Evolutionary conservation across 1,140 invertebrate species (phyloP).

Genomic region (Apolygus lucorum): DNA sequence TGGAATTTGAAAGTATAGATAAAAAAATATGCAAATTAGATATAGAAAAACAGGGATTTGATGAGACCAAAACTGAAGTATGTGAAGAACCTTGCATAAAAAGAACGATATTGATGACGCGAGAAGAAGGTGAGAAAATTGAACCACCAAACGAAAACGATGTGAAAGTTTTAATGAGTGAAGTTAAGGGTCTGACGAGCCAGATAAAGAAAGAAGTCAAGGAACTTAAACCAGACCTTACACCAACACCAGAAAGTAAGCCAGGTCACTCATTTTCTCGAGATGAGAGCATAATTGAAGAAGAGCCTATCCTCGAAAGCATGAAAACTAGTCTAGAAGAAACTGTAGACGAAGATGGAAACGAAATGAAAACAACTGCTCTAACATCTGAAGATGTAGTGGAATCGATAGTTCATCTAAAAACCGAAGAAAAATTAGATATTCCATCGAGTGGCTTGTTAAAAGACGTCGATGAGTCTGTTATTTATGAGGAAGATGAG

Average conservation of each 20-base stretch:
- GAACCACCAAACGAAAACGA: constrained; percentile 36
- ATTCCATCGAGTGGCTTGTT: too few relatives aligned
- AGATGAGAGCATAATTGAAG: constrained; percentile 23
- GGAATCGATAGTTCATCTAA: too few relatives aligned
- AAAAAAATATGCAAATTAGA: too few relatives aligned
- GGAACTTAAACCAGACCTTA: constrained; percentile 45
- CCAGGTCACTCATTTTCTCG: constrained; percentile 18
- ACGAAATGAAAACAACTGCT: too few relatives aligned
- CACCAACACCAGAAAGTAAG: constrained; percentile 43
- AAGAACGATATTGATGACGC: constrained; percentile 15
- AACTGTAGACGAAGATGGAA: too few relatives aligned
- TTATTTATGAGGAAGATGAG: constrained; percentile 13
- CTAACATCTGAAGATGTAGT: too few relatives aligned
- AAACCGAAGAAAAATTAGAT: too few relatives aligned
- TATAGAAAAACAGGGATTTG: too few relatives aligned
- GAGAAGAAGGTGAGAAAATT: constrained; percentile 23
- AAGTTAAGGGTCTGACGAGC: constrained; percentile 44
- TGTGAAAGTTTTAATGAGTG: constrained; percentile 42
- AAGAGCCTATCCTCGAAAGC: constrained; percentile 1
- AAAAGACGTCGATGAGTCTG: not conserved
- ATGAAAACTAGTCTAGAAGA: too few relatives aligned
- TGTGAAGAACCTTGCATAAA: constrained; percentile 24
- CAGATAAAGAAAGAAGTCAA: constrained; percentile 46
- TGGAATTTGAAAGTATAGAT: constrained; percentile 25
- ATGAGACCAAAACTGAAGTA: too few relatives aligned